Evolutionary conservation across 35 echinoderm and acorn worm species (phyloP), one percentile per base, ranked within the genome.

Genomic region (Nesometra sesokonis): DNA sequence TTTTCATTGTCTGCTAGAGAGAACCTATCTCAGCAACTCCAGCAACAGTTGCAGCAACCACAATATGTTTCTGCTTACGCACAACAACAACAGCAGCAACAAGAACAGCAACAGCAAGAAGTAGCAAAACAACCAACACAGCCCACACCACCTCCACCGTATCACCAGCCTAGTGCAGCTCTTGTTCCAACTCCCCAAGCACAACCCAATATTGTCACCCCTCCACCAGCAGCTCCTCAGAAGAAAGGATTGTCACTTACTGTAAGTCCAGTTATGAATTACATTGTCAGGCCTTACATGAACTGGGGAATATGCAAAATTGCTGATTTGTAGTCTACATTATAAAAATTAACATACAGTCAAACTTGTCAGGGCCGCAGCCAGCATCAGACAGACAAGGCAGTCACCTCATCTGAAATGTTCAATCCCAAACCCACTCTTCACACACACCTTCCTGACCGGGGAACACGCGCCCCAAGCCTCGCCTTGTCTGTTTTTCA

Each of bases 211-310:
- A 38, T 40, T 33, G 33, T 29, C 33, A 47, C 87, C 30, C 30
- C 78, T 35, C 0, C 91, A 79, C 32, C 91, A 8, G 57, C 34
- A 35, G 35, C 88, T 46, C 81, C 81, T 27, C 85, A 84, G 13
- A 97, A 97, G 88, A 97, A 97, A 78, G 88, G 86, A 57, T 82
- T 97, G 33, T 97, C 94, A 35, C 94, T 97, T 29, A 97, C 94
- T 36, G 94, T 97, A 82, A 93, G 90, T 89, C 2, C 11, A 5
- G 29, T 33, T 13, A 36, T 34, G n/a, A 34, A 35, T 39, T 39
- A 39, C 11, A 36, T 43, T 39, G 7, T 84, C 29, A 21, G 15
- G 38, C 38, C 38, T 43, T 7, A 4, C 15, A 4, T 43, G 5
- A 15, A 15, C 38, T 7, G 4, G 38, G 38, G 38, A 43, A 15